These are phyloP conservation scores for Heteronetta atricapilla DNA, from an alignment of 2,113 vertebrate genomes.

Conservation along the genomic window DNA sequence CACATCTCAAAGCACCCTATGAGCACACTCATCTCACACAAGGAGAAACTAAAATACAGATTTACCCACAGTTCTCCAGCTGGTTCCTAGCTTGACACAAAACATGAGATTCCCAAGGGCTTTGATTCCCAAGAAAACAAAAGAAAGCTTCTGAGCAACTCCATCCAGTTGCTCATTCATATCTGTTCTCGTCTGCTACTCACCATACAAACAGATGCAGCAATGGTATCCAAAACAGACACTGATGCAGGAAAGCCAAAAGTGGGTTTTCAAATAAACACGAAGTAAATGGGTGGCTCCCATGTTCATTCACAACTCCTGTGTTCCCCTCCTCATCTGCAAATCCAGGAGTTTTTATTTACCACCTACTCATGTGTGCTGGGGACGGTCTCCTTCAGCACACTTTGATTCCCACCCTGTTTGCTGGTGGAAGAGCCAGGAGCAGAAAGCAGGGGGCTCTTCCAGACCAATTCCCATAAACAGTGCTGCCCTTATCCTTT, in stretches of 20 bases:
- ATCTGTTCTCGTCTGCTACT: not conserved
- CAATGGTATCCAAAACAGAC: not conserved
- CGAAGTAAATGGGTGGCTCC: not conserved
- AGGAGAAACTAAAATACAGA: not conserved
- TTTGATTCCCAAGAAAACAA: not conserved
- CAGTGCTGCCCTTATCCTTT: not conserved
- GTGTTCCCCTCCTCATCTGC: not conserved
- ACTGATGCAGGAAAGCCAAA: not conserved
- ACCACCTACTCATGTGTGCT: fast-evolving
- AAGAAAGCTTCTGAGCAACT: not conserved
- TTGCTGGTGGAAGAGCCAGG: not conserved
- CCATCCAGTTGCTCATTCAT: not conserved
- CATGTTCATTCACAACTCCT: not conserved
- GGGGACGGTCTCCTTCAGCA: not conserved
- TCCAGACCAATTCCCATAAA: not conserved
- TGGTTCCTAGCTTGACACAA: not conserved
- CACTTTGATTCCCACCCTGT: no score
- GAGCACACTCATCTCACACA: not conserved
- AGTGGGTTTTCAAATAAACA: not conserved
- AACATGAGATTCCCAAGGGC: not conserved
- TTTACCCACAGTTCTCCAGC: not conserved
- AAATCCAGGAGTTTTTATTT: not conserved
- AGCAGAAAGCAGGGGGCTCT: not conserved
- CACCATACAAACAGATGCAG: not conserved
- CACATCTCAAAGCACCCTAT: not conserved